A percentile compares a stretch with the other conserved stretches of the same genome.
Evolutionary conservation across 2,888 invertebrate species (phyloP).

Genomic region (Pyrrhia umbra): DNA sequence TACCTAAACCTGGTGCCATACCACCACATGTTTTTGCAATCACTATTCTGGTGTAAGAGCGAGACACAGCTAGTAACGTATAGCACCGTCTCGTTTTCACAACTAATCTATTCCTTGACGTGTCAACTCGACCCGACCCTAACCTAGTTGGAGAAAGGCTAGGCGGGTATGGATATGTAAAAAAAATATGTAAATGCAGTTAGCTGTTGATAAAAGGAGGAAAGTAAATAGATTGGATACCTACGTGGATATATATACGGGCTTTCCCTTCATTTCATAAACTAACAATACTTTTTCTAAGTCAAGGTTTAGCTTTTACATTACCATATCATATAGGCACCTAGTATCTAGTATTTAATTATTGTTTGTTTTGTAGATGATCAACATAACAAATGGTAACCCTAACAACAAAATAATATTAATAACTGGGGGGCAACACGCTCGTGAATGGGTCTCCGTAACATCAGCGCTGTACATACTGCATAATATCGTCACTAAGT

Average conservation of each 20-base stretch:
- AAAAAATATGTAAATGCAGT: not conserved
- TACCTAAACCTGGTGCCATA: too few relatives aligned
- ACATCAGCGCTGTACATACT: conserved; percentile 93
- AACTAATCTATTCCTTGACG: too few relatives aligned
- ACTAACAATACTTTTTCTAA: conserved; percentile 6
- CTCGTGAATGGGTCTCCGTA: conserved; percentile 95
- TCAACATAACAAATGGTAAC: conserved; percentile 92
- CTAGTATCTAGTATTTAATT: not conserved
- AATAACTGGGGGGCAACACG: conserved; percentile 94
- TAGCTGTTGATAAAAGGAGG: conserved; percentile 9
- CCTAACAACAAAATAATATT: conserved; percentile 90
- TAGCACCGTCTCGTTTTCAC: too few relatives aligned
- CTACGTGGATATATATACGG: conserved; percentile 7
- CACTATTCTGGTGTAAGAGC: too few relatives aligned
- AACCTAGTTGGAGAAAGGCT: not conserved
- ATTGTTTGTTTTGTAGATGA: conserved; percentile 64
- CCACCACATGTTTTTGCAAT: too few relatives aligned
- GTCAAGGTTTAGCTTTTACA: conserved; percentile 15
- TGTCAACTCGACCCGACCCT: too few relatives aligned
- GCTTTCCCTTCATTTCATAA: conserved; percentile 15
- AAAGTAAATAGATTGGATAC: conserved; percentile 7
- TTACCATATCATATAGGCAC: not conserved
- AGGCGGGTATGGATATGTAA: not conserved
- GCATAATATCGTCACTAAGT: conserved; percentile 92
- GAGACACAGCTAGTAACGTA: too few relatives aligned